Evolutionary conservation across 2,888 invertebrate genomes (phyloP).

Genomic region (Drosophila hamatofila): DNA sequence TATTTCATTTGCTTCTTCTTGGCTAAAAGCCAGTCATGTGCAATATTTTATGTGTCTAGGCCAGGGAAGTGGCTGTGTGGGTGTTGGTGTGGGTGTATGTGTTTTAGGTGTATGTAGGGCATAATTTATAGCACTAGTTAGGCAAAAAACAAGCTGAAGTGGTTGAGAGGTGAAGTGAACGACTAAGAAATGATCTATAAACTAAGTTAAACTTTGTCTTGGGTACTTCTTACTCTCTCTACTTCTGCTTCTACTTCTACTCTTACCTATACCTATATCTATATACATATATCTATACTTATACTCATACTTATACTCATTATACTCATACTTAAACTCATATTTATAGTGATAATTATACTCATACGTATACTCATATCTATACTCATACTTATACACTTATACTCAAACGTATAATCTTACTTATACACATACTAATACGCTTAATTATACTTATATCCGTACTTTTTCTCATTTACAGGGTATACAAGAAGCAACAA

Average conservation of each 20-base stretch:
- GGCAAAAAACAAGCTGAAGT: background rate
- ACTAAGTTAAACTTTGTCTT: background rate
- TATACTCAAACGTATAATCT: too few species aligned
- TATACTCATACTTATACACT: too few species aligned
- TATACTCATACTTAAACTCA: too few species aligned
- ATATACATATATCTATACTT: background rate
- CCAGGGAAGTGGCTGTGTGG: background rate
- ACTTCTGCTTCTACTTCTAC: background rate
- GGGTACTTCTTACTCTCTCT: too few species aligned
- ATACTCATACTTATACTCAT: background rate
- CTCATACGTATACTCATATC: too few species aligned
- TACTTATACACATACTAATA: too few species aligned
- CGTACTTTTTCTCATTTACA: background rate
- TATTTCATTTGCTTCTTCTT: conserved; percentile 20
- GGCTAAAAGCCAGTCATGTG: conserved; percentile 63
- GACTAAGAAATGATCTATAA: background rate
- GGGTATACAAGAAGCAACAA: conserved; percentile 33
- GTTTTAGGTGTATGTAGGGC: conserved; percentile 6
- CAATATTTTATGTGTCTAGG: conserved; percentile 64
- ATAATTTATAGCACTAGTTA: conserved; percentile 61
- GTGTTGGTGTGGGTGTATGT: conserved; percentile 4
- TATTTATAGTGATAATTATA: too few species aligned
- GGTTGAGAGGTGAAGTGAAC: too few species aligned
- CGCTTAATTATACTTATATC: background rate
- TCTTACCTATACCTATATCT: background rate